Percentiles rank a stretch among this genome's conserved stretches.
These are phyloP conservation scores for Takifugu ocellatus DNA, from an alignment of 2,797 vertebrate genomes.

Conservation along the genomic window DNA sequence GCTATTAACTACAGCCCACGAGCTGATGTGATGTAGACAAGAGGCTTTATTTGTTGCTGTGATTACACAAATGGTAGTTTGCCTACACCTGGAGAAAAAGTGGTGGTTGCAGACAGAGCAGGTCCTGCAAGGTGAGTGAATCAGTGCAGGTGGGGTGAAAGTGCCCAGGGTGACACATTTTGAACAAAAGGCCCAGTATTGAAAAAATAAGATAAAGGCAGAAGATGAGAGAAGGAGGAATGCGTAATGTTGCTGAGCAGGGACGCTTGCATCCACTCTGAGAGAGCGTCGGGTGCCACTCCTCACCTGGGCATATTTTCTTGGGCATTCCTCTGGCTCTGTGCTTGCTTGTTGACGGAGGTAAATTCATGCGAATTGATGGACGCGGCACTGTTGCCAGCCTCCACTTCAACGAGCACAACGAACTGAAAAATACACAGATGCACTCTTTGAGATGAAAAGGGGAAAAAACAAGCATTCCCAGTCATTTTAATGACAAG, in stretches of 20 bases:
- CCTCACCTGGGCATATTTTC: constrained; percentile 26
- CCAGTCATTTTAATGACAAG: constrained; percentile 7
- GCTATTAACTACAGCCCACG: constrained; percentile 36
- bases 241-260: background rate
- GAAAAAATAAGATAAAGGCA: constrained; percentile 16
- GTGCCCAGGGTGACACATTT: constrained; percentile 50
- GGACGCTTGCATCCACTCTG: constrained; percentile 29
- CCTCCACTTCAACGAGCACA: constrained; percentile 30
- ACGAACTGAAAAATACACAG: constrained; percentile 7
- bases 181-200: constrained; percentile 29
- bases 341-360: constrained; percentile 36
- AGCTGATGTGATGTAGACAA: constrained; percentile 14
- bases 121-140: constrained; percentile 40
- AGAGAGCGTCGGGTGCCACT: constrained; percentile 27
- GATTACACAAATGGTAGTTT: constrained; percentile 23
- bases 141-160: constrained; percentile 35
- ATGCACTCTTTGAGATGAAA: constrained; percentile 13
- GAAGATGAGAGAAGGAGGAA: no score
- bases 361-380: constrained; percentile 58
- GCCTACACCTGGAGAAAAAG: constrained; percentile 14
- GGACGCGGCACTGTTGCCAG: constrained; percentile 41
- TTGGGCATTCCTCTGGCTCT: constrained; percentile 37
- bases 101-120: constrained; percentile 32
- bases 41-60: constrained; percentile 20
- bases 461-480: constrained; percentile 27